Evolutionary conservation across 2,888 invertebrate species (phyloP), one percentile per base, ranked within the genome.

Genomic region (Volucella inanis): DNA sequence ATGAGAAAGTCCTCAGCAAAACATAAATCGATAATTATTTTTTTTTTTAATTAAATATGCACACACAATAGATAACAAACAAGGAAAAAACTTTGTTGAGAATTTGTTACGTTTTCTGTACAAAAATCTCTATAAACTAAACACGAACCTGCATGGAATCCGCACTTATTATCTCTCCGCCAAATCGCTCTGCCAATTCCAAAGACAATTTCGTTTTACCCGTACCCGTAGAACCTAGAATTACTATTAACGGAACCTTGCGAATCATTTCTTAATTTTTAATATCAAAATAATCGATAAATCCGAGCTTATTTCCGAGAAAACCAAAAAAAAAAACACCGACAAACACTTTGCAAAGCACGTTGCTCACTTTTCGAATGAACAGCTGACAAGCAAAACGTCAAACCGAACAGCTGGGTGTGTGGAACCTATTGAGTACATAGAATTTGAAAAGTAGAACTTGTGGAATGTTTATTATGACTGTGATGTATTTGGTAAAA

Each of bases 201-300:
- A 99, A 94, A 76, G 98, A 97, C 88, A 99, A 93, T 92, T 98
- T 98, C 1, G 99, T 98, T 93, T 99, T 99, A 75, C 99, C 99
- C 8, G 97, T 96, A 10, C 99, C 99, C 50, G 99, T 99, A 43
- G 98, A 96, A 88, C 99, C 99, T 88, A 99, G 94, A 92, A 99
- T 95, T 65, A 98, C 96, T 89, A 99, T 95, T 90, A 97, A 93
- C 87, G 97, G 97, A 89, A 94, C 91, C 89, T 93, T 93, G 88
- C 93, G 92, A 88, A 93, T 90, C 91, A 92, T 92, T 88, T 89
- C 89, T 41, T 18, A 64, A 47, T 14, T 71, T 59, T 50, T 52
- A 11, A 41, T 39, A 39, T 67, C 31, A n/a, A 47, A 38, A 38
- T 31, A 50, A n/a, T 47, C 8, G 18, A 49, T 12, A 12, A 43